Conservation (phyloP, 1,140 invertebrate species). For the Drosophila pandora region DNA sequence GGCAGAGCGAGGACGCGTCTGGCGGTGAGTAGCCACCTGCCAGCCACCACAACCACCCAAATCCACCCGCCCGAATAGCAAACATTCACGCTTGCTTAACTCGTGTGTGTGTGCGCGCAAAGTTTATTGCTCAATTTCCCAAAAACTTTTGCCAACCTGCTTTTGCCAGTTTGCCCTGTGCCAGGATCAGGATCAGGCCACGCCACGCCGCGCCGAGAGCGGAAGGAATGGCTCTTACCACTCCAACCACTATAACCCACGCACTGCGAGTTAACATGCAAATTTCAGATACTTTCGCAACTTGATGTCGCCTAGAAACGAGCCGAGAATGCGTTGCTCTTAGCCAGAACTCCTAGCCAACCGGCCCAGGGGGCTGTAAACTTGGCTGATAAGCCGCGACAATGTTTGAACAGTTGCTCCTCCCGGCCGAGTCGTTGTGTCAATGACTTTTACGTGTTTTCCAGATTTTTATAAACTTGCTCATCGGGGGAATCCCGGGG, state of each 20-base stretch:
- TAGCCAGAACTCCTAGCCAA: conserved; percentile 23
- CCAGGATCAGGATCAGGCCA: conserved; percentile 13
- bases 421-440: conserved; percentile 7
- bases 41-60: background rate
- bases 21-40: conserved; percentile 28
- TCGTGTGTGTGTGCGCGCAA: conserved; percentile 46
- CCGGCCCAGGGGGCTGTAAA: conserved; percentile 52
- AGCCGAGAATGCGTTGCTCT: conserved; percentile 9
- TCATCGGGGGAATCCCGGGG: background rate
- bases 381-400: conserved; percentile 60
- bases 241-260: conserved; percentile 52
- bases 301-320: conserved; percentile 48
- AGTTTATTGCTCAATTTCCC: conserved; percentile 79
- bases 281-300: conserved; percentile 73
- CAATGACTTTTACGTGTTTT: conserved; percentile 64
- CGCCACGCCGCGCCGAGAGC: background rate
- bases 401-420: conserved; percentile 67
- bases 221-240: background rate
- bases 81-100: conserved; percentile 52
- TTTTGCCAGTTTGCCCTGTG: conserved; percentile 6
- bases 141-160: conserved; percentile 70
- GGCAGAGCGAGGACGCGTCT: conserved; percentile 20
- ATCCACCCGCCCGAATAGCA: conserved; percentile 22
- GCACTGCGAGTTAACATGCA: conserved; percentile 76
- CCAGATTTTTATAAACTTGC: conserved; percentile 71